Evolutionary conservation across 2,888 invertebrate genomes (phyloP).

Genomic region (Lepidocyrtoides sp.): DNA sequence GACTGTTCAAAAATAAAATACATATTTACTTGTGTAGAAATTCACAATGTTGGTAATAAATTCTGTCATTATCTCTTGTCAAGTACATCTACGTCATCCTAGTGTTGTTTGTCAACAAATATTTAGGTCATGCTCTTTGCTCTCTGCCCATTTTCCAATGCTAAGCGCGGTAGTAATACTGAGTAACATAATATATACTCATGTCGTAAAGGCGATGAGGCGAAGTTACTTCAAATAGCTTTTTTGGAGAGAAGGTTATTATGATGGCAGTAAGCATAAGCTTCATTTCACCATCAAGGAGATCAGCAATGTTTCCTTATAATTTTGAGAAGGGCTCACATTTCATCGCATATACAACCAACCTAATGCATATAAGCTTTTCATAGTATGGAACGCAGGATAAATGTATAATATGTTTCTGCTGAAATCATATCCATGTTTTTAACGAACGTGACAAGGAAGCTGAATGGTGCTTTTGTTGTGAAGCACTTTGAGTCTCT

Average conservation of each 20-base stretch:
- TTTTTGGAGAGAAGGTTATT: neutral
- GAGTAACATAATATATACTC: neutral
- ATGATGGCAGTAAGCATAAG: conserved; percentile 67
- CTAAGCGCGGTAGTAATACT: conserved; percentile 12
- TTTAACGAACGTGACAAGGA: conserved; percentile 76
- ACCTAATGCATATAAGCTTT: too few relatives aligned
- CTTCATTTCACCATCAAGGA: conserved; percentile 57
- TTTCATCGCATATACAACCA: neutral
- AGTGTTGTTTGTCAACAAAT: conserved; percentile 22
- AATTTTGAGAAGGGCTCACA: neutral
- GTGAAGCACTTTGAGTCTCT: conserved; percentile 55
- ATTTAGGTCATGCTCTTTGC: conserved; percentile 65
- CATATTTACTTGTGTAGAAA: too few relatives aligned
- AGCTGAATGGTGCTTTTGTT: conserved; percentile 66
- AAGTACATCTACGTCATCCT: neutral
- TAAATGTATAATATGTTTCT: conserved; percentile 43
- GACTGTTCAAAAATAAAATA: too few relatives aligned
- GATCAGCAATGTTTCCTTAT: conserved; percentile 1
- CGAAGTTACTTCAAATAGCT: conserved; percentile 11
- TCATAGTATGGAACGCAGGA: too few relatives aligned
- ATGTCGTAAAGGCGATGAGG: conserved; percentile 24
- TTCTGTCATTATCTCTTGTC: neutral
- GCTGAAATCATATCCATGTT: conserved; percentile 80
- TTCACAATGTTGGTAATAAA: too few relatives aligned
- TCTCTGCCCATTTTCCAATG: neutral